Conservation (phyloP, 1,140 invertebrate genomes). For the Plodia interpunctella region DNA sequence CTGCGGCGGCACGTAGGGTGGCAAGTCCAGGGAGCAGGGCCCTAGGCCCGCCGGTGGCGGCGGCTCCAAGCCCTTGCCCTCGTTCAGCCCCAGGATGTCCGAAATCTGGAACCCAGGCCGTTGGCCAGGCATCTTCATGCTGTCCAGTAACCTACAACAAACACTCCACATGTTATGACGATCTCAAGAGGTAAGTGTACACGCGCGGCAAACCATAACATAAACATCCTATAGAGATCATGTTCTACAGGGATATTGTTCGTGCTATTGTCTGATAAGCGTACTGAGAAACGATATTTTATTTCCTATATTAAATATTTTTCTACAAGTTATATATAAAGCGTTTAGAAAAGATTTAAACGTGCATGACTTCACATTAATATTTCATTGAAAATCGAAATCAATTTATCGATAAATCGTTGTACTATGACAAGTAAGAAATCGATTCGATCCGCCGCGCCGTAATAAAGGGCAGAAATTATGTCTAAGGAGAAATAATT, state of each 20-base stretch:
- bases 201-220: neutral
- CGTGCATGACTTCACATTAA: neutral
- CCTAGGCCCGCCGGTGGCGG: constrained; percentile 34
- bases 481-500: constrained; percentile 43
- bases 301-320: neutral
- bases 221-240: neutral
- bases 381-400: neutral
- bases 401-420: neutral
- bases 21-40: constrained; percentile 45
- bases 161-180: constrained; percentile 6
- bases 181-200: neutral
- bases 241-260: neutral
- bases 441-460: neutral
- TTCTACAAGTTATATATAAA: neutral
- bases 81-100: constrained; percentile 83
- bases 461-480: constrained; percentile 26
- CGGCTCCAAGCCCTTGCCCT: constrained; percentile 55
- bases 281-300: neutral
- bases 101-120: constrained; percentile 85
- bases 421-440: constrained; percentile 3
- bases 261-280: neutral
- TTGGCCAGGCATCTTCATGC: constrained; percentile 81
- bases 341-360: constrained; percentile 4
- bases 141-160: constrained; percentile 78
- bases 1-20: constrained; percentile 49